Evolutionary conservation across 2,888 invertebrate genomes (phyloP), one percentile per base, ranked within the genome.

Genomic region (Unio delphinus): DNA sequence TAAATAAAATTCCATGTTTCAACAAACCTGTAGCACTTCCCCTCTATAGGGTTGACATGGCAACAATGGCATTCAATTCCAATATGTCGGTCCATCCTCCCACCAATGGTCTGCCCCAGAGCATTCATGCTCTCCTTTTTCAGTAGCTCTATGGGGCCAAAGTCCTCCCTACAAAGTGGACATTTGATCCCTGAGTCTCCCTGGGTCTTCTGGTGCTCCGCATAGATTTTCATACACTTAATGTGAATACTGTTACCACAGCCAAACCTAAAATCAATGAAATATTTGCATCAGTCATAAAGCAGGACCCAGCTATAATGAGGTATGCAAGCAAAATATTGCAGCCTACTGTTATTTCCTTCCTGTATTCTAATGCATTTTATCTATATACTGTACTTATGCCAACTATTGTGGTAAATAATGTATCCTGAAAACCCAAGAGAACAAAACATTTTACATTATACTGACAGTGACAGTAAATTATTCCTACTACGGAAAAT

Each of bases 181-280:
- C 90, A 90, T 65, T 87, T 87, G 55, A 90, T 85, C 59, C 67
- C 75, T 7, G 80, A 78, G 61, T 88, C 86, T 5, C 86, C 86
- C 30, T 82, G 77, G 15, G 84, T 78, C 63, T 83, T 83, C 76
- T 90, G 90, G 72, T 90, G 90, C 61, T 90, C 89, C 0, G 90
- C 89, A 88, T 89, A 90, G 8, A 90, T 83, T 73, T 87, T 87
- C 90, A 90, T 90, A 80, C 90, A 90, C 68, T 90, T 89, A 54
- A 90, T 89, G 79, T 90, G 90, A 8, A 90, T 85, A 70, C 85
- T 90, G 82, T 90, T 90, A 7, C 90, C 90, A 83, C 90, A 90
- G 3, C 89, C 87, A 83, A 85, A 88, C 65, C 90, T 89, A 74
- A 8, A 75, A 69, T 70, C 64, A 59, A 61, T 59, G 20, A 26